phyloP scores from a whole-genome alignment of 2,797 vertebrate genomes.

The Pseudomugil tenellus region DNA sequence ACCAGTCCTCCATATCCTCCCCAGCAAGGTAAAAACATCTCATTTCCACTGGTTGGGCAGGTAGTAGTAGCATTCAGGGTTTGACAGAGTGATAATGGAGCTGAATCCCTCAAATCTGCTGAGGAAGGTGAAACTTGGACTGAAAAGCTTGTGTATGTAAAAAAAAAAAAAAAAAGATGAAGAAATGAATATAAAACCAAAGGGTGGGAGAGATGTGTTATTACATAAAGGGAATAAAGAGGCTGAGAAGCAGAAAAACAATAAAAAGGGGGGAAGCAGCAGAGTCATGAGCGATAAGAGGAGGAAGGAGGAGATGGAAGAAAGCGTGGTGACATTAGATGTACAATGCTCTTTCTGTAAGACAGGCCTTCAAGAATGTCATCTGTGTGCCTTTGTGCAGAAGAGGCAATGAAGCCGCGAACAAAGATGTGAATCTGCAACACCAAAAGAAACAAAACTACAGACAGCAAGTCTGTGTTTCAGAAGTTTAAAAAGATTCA shows the following conservation, averaged over 20 bases:
- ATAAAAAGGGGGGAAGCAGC: slow-evolving; percentile 17
- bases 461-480: background rate
- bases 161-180: slow-evolving; percentile 3
- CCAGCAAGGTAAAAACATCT: slow-evolving; percentile 42
- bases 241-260: slow-evolving; percentile 12
- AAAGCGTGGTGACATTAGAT: slow-evolving; percentile 20
- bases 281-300: slow-evolving; percentile 30
- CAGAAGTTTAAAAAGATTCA: background rate
- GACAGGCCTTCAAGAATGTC: slow-evolving; percentile 38
- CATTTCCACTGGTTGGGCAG: slow-evolving; percentile 24
- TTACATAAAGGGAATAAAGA: slow-evolving; percentile 13
- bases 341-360: slow-evolving; percentile 28
- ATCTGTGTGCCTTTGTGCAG: slow-evolving; percentile 29
- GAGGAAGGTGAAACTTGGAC: slow-evolving; percentile 53
- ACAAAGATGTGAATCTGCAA: slow-evolving; percentile 8
- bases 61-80: slow-evolving; percentile 25
- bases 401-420: slow-evolving; percentile 1
- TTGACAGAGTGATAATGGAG: slow-evolving; percentile 64
- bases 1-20: slow-evolving; percentile 20
- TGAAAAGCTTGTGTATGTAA: slow-evolving; percentile 40
- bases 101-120: slow-evolving; percentile 47
- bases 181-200: slow-evolving; percentile 12
- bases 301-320: slow-evolving; percentile 18
- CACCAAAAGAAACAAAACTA: background rate
- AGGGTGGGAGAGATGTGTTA: slow-evolving; percentile 8